A percentile compares a stretch with the other conserved stretches of the same genome.
phyloP scores from a whole-genome alignment of 2,888 invertebrate species.

The Drosophila hamatofila region DNA sequence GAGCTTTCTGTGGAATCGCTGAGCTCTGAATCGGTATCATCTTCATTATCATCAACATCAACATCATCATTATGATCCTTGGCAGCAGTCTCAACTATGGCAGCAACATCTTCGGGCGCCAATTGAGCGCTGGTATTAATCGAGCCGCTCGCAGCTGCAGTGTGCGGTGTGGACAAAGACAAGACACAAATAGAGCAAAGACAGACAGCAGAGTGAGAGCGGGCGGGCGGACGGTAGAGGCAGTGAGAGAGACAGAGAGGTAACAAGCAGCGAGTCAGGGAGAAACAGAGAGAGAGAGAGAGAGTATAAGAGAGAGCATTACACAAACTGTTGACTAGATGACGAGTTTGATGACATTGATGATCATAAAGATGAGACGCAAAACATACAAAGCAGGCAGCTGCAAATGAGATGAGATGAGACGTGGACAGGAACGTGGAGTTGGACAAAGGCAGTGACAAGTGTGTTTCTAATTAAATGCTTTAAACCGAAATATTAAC shows the following conservation, averaged over 20 bases:
- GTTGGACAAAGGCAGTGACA: constrained; percentile 49
- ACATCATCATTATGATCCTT: constrained; percentile 36
- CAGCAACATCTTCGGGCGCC: constrained; percentile 29
- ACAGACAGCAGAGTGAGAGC: constrained; percentile 37
- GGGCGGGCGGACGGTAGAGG: constrained; percentile 1
- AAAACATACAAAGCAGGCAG: constrained; percentile 38
- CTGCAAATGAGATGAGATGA: constrained; percentile 14
- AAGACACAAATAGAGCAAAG: constrained; percentile 67
- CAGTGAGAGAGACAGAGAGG: constrained; percentile 22
- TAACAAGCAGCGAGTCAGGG: constrained; percentile 32
- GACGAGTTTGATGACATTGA: constrained; percentile 38
- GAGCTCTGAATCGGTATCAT: constrained; percentile 87
- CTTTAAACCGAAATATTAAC: constrained; percentile 69
- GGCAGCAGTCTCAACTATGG: constrained; percentile 18
- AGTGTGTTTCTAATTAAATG: constrained; percentile 65
- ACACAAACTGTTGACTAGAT: constrained; percentile 45
- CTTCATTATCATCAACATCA: constrained; percentile 58
- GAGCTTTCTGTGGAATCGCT: constrained; percentile 86
- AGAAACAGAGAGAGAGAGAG: background rate
- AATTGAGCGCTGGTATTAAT: constrained; percentile 24
- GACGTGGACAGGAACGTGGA: constrained; percentile 28
- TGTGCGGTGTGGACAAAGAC: constrained; percentile 74
- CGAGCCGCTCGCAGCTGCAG: constrained; percentile 75
- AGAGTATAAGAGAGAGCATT: constrained; percentile 32
- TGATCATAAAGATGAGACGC: constrained; percentile 41